Evolutionary conservation across 1,140 invertebrate genomes (phyloP).

Genomic region (Vanessa atalanta): DNA sequence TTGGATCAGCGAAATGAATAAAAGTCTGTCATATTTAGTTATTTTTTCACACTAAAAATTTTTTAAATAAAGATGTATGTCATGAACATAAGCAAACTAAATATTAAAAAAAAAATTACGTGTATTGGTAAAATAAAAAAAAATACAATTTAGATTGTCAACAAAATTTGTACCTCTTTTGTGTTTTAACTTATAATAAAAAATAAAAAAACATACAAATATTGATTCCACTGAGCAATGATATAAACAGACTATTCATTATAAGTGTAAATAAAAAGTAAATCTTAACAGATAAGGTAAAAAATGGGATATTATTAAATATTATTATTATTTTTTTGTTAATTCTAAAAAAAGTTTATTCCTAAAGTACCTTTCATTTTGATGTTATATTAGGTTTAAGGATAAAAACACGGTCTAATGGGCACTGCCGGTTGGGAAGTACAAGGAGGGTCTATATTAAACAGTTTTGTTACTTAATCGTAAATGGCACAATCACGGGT

Average conservation of each 20-base stretch:
- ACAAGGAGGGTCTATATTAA: constrained; percentile 52
- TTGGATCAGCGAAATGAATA: constrained; percentile 43
- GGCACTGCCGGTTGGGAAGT: constrained; percentile 56
- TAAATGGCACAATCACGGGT: constrained; percentile 52
- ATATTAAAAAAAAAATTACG: too few species aligned
- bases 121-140: too few species aligned
- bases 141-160: too few species aligned
- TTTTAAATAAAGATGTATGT: too few species aligned
- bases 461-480: constrained; percentile 55
- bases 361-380: constrained; percentile 74
- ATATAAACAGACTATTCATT: background rate
- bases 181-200: too few species aligned
- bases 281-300: constrained; percentile 24
- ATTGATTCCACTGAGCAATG: background rate
- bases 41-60: too few species aligned
- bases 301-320: constrained; percentile 54
- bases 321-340: constrained; percentile 57
- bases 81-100: too few species aligned
- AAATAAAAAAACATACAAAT: background rate
- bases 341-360: constrained; percentile 74
- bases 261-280: constrained; percentile 32
- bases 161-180: too few species aligned
- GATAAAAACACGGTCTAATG: constrained; percentile 59
- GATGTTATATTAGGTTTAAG: constrained; percentile 57
- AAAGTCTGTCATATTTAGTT: background rate